Conservation (phyloP, 2,797 vertebrate genomes). For the Tenualosa ilisha region DNA sequence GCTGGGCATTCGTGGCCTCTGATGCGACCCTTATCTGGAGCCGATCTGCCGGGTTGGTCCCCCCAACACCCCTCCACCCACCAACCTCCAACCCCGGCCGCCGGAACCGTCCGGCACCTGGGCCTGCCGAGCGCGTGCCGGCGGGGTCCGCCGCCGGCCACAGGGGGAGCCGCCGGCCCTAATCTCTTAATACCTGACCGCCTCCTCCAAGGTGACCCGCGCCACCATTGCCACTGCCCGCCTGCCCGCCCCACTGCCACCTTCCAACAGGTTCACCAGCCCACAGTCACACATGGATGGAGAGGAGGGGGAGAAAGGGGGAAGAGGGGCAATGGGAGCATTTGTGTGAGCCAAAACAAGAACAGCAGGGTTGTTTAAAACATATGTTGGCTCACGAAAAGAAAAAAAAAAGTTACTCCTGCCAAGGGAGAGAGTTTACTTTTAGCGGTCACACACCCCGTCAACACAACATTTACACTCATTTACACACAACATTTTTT, state of each 20-base stretch:
- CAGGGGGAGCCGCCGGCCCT: slow-evolving; percentile 63
- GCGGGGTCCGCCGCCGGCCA: slow-evolving; percentile 55
- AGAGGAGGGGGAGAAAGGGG: not conserved
- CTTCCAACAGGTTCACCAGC: slow-evolving; percentile 44
- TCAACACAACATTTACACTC: not conserved
- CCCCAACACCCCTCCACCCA: not conserved
- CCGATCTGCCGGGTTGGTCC: slow-evolving; percentile 49
- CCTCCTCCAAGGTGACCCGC: slow-evolving; percentile 71
- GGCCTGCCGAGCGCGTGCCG: slow-evolving; percentile 60
- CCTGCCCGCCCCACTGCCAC: slow-evolving; percentile 30
- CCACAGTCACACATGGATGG: not conserved
- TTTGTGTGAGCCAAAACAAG: not conserved
- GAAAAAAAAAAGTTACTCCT: not conserved
- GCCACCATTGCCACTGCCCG: not conserved
- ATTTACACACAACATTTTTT: too few relatives aligned
- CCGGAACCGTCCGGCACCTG: slow-evolving; percentile 64
- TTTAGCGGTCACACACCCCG: not conserved
- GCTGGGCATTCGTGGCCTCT: slow-evolving; percentile 59
- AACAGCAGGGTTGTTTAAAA: slow-evolving; percentile 16
- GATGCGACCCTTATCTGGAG: slow-evolving; percentile 54
- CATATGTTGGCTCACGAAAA: not conserved
- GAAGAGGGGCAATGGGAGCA: not conserved
- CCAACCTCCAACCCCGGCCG: slow-evolving; percentile 52
- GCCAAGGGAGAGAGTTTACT: slow-evolving; percentile 4
- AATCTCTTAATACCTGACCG: slow-evolving; percentile 73